phyloP scores from a whole-genome alignment of 2,113 vertebrate genomes.

The Leucoraja erinaceus region DNA sequence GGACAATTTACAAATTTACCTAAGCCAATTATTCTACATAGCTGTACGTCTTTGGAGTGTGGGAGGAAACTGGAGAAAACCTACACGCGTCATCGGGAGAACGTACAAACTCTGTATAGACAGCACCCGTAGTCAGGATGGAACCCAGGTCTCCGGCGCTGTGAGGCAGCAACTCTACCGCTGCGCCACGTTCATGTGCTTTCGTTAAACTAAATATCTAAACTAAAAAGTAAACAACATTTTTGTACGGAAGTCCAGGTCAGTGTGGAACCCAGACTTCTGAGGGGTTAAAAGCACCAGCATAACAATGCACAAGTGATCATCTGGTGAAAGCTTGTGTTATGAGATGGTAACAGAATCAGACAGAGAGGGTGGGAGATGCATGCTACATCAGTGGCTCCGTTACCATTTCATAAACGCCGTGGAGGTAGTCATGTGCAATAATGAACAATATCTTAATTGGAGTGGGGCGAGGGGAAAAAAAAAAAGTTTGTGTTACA shows the following conservation, averaged over 20 bases:
- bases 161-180: too few species aligned
- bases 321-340: slow-evolving; percentile 25
- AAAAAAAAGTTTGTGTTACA: slow-evolving; percentile 19
- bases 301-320: slow-evolving; percentile 30
- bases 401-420: slow-evolving; percentile 72
- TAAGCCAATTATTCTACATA: too few species aligned
- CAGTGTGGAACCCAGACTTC: slow-evolving; percentile 22
- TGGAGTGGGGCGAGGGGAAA: background rate
- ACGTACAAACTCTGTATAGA: too few species aligned
- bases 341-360: slow-evolving; percentile 28
- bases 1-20: too few species aligned
- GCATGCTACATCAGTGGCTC: slow-evolving; percentile 35
- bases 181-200: too few species aligned
- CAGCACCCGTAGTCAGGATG: too few species aligned
- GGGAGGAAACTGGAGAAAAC: too few species aligned
- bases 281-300: slow-evolving; percentile 36
- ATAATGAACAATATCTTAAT: slow-evolving; percentile 44
- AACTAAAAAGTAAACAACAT: too few species aligned
- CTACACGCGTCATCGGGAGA: too few species aligned
- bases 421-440: slow-evolving; percentile 92
- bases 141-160: too few species aligned
- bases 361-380: background rate
- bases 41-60: too few species aligned
- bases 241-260: background rate
- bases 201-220: too few species aligned